Evolutionary conservation across 2,888 invertebrate species (phyloP).

Genomic region (Rhagium mordax): DNA sequence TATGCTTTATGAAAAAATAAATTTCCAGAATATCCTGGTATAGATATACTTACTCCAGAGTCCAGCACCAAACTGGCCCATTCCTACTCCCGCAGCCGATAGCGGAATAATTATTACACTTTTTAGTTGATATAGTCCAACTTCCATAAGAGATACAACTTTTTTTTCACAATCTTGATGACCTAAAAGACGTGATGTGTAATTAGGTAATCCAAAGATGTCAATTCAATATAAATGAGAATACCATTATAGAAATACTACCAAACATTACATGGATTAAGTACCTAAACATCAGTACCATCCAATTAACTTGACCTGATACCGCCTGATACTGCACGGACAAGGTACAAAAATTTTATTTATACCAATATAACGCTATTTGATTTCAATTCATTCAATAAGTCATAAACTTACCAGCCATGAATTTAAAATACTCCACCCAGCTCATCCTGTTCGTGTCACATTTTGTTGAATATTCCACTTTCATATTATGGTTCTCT

Average conservation of each 20-base stretch:
- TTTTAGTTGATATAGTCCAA: slow-evolving; percentile 50
- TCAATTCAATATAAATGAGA: too few species aligned
- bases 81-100: slow-evolving; percentile 52
- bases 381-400: background rate
- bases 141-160: slow-evolving; percentile 53
- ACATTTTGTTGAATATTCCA: slow-evolving; percentile 50
- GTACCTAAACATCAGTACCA: too few species aligned
- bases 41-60: slow-evolving; percentile 52
- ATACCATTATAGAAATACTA: too few species aligned
- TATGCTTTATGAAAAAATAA: too few species aligned
- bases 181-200: slow-evolving; percentile 50
- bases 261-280: too few species aligned
- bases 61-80: slow-evolving; percentile 53
- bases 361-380: background rate
- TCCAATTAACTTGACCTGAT: too few species aligned
- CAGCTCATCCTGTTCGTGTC: slow-evolving; percentile 52
- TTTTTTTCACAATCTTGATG: slow-evolving; percentile 50
- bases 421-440: slow-evolving; percentile 47
- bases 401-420: slow-evolving; percentile 41
- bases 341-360: too few species aligned
- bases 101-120: slow-evolving; percentile 53
- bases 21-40: too few species aligned
- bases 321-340: background rate
- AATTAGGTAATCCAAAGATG: too few species aligned
- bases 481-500: slow-evolving; percentile 51